Conservation (phyloP, 2,113 vertebrate genomes). For the Prochilodus magdalenae region DNA sequence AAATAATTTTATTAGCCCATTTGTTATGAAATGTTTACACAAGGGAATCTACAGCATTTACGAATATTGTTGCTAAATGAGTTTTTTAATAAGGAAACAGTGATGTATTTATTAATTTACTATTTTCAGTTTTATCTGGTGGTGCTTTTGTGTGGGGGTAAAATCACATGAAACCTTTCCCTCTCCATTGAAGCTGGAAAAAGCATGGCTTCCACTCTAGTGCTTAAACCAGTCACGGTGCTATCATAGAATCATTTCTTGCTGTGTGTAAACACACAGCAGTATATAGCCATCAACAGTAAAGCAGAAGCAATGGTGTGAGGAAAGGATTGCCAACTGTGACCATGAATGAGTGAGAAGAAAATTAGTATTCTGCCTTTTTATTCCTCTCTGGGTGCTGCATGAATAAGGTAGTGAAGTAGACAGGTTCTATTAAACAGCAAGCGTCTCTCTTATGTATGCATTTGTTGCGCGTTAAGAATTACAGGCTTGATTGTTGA, state of each 20-base stretch:
- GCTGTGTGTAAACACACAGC: not conserved
- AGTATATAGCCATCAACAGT: not conserved
- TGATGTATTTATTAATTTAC: no score
- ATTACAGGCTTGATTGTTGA: conserved; percentile 67
- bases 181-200: conserved; percentile 3
- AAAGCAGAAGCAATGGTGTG: conserved; percentile 20
- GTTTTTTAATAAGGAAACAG: no score
- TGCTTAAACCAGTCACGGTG: conserved; percentile 11
- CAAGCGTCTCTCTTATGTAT: conserved; percentile 53
- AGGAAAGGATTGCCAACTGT: conserved; percentile 29
- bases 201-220: conserved; percentile 5
- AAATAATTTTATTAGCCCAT: no score
- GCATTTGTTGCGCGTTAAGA: conserved; percentile 59
- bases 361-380: conserved; percentile 63
- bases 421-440: conserved; percentile 37
- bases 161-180: not conserved
- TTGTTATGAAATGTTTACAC: no score
- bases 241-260: not conserved
- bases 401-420: conserved; percentile 26
- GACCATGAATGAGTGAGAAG: conserved; percentile 40
- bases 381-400: conserved; percentile 59
- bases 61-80: no score
- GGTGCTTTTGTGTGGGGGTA: not conserved
- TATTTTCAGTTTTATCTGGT: no score
- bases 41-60: no score